phyloP scores from a whole-genome alignment of 2,888 invertebrate species.

The Mesorhabditis spiculigera region DNA sequence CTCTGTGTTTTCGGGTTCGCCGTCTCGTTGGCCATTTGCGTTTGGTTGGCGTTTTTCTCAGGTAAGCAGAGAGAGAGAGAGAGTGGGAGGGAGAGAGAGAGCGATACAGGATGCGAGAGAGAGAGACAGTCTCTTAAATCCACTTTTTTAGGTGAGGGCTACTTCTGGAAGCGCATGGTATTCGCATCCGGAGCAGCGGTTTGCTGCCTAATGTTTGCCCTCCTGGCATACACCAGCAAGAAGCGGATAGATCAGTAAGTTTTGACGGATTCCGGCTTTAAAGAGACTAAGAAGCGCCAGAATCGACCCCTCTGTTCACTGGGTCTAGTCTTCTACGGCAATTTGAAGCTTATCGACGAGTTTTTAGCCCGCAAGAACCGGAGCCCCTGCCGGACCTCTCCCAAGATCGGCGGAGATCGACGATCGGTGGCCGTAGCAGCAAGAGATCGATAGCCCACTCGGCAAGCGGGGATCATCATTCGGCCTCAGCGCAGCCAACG shows the following conservation, averaged over 20 bases:
- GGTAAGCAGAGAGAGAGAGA: neutral
- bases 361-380: slow-evolving; percentile 40
- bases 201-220: slow-evolving; percentile 42
- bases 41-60: slow-evolving; percentile 42
- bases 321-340: too few relatives aligned
- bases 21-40: slow-evolving; percentile 40
- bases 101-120: too few relatives aligned
- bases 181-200: slow-evolving; percentile 41
- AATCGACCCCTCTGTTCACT: neutral
- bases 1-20: slow-evolving; percentile 43
- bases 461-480: slow-evolving; percentile 20
- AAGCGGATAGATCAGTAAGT: slow-evolving; percentile 38
- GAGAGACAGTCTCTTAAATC: neutral
- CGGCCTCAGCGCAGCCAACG: slow-evolving; percentile 18
- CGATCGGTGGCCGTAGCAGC: slow-evolving; percentile 32
- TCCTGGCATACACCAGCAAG: slow-evolving; percentile 39
- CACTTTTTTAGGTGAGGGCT: slow-evolving; percentile 23
- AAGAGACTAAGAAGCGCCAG: too few relatives aligned
- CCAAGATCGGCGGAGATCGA: slow-evolving; percentile 26
- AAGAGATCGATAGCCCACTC: slow-evolving; percentile 28
- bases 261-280: too few relatives aligned
- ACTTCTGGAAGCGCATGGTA: slow-evolving; percentile 31
- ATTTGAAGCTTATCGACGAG: too few relatives aligned
- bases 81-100: neutral
- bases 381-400: slow-evolving; percentile 39